phyloP scores from a whole-genome alignment of 2,888 invertebrate genomes.

The Coelopa pilipes region DNA sequence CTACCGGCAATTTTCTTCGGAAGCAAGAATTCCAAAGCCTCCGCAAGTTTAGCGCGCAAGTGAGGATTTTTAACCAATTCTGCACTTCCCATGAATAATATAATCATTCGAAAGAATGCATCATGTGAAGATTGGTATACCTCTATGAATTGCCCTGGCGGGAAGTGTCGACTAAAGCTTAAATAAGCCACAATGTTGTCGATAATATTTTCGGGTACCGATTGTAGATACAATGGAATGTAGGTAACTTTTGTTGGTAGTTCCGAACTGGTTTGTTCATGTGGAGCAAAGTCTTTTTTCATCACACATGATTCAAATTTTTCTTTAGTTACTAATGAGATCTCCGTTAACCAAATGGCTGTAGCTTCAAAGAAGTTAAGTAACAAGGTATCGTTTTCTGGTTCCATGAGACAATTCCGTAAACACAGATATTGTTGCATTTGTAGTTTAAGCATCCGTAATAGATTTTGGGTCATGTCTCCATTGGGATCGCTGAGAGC shows the following conservation, averaged over 20 bases:
- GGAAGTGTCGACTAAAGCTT: slow-evolving; percentile 78
- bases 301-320: slow-evolving; percentile 58
- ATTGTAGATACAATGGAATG: slow-evolving; percentile 78
- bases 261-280: slow-evolving; percentile 62
- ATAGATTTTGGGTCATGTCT: slow-evolving; percentile 73
- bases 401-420: slow-evolving; percentile 81
- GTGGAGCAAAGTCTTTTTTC: slow-evolving; percentile 72
- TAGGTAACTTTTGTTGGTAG: slow-evolving; percentile 72
- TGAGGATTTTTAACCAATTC: slow-evolving; percentile 89
- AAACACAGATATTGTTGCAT: slow-evolving; percentile 75
- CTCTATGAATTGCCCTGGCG: slow-evolving; percentile 75
- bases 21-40: slow-evolving; percentile 86
- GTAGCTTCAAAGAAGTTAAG: slow-evolving; percentile 84
- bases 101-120: slow-evolving; percentile 78
- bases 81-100: slow-evolving; percentile 90
- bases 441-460: slow-evolving; percentile 75
- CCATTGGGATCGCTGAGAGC: slow-evolving; percentile 70
- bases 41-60: slow-evolving; percentile 88
- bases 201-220: slow-evolving; percentile 89
- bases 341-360: slow-evolving; percentile 85
- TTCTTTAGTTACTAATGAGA: slow-evolving; percentile 72
- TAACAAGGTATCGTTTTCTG: slow-evolving; percentile 76
- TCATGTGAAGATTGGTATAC: slow-evolving; percentile 71
- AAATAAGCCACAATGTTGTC: slow-evolving; percentile 88
- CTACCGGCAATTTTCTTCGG: slow-evolving; percentile 71